Base-by-base conservation (phyloP, 2,888 invertebrate genomes). In the Idaea aversata region DNA sequence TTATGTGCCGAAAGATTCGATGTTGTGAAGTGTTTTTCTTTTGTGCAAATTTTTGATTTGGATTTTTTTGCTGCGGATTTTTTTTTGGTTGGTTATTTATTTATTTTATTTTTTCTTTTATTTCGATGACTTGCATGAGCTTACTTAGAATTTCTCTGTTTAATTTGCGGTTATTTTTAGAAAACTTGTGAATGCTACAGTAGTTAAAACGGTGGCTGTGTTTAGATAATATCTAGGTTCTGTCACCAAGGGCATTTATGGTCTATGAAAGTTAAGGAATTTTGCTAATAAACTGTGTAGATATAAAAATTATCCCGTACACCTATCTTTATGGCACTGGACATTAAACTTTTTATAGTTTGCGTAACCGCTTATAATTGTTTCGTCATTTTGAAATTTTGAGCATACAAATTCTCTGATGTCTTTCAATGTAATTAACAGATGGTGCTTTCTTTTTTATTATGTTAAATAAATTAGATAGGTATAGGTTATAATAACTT, bases 41-140 rank as follows among this genome's bases (percentile, higher is more conserved):
- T 16, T 25, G 59, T 59, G 59, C 16, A 34, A 34, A 84, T 85
- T 59, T 87, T 88, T 87, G 74, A 86, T 91, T 93, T 91, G 91
- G 91, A 91, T 91, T 93, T 88, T 85, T 91, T 91, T 89, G 88
- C 86, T 85, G 84, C 86, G 88, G 91, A 90, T 79, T 75, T 85
- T 75, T 85, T 89, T 90, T 91, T 90, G 92, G 91, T 91, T 91
- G 88, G 90, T 90, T 89, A 67, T 80, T 82, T 80, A 84, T 85
- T 81, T 71, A 74, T 81, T 82, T 84, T 73, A 75, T 80, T 75
- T 75, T 78, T 74, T 74, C 77, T 75, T 71, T 62, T 70, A 73
- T 65, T 72, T 72, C 71, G 67, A 59, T 58, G 58, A 7, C 13
- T 47, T 65, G 61, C 63, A 67, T 61, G 59, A 13, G 34, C 34